phyloP scores from a whole-genome alignment of 23 tunicate species.

The Botrylloides violaceus region DNA sequence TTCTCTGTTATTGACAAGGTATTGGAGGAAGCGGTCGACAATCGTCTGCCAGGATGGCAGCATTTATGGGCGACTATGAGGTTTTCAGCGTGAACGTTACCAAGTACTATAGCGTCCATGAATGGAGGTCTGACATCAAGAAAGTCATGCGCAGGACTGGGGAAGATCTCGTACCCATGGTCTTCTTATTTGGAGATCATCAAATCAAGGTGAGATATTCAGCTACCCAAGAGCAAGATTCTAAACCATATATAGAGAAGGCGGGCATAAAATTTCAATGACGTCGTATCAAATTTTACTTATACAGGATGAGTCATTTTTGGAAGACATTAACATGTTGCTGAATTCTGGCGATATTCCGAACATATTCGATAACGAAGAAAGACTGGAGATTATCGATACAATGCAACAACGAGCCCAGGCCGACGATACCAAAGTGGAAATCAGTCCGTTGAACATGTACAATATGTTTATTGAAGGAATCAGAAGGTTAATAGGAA shows the following conservation, averaged over 20 bases:
- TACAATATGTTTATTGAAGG: slow-evolving; percentile 79
- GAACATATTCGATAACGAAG: slow-evolving; percentile 85
- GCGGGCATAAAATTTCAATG: neutral
- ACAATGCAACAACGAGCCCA: slow-evolving; percentile 68
- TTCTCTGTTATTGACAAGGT: too few species aligned
- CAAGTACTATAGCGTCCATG: slow-evolving; percentile 63
- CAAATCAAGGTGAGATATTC: slow-evolving; percentile 51
- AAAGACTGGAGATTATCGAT: slow-evolving; percentile 77
- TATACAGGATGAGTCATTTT: slow-evolving; percentile 67
- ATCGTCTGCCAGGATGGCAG: slow-evolving; percentile 77
- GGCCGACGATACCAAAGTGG: slow-evolving; percentile 39
- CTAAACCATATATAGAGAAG: neutral
- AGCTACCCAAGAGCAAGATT: too few species aligned
- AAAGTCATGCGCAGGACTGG: slow-evolving; percentile 70
- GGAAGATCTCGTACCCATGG: slow-evolving; percentile 72
- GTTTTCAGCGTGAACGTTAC: slow-evolving; percentile 82
- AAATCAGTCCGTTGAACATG: slow-evolving; percentile 74
- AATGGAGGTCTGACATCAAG: slow-evolving; percentile 81
- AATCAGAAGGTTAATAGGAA: slow-evolving; percentile 47
- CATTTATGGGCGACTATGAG: slow-evolving; percentile 76
- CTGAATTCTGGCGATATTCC: slow-evolving; percentile 90
- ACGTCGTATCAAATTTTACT: too few species aligned
- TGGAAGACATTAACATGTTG: slow-evolving; percentile 75
- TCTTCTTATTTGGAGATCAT: slow-evolving; percentile 76
- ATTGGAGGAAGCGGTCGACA: slow-evolving; percentile 93